Evolutionary conservation across 2,888 invertebrate species (phyloP), one percentile per base, ranked within the genome.

Genomic region (Andrena praecox): DNA sequence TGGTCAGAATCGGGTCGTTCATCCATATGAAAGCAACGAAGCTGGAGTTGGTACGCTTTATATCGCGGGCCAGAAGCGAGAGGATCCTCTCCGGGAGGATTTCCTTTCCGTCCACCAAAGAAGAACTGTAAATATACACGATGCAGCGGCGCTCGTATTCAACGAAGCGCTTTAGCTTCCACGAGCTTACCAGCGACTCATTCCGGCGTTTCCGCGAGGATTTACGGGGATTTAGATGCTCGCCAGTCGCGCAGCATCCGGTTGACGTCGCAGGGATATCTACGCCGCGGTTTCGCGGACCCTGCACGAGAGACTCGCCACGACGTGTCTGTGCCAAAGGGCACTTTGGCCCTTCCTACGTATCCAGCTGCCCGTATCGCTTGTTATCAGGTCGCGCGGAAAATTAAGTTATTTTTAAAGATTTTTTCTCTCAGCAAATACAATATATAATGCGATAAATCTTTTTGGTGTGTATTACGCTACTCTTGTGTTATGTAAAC

Each of bases 211-310:
- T 74, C 35, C 31, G 16, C 33, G 2, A 60, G 71, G 71, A 71
- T 80, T 79, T 54, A 16, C 71, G 5, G 35, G 70, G 80, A 79
- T 71, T 71, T 71, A 52, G 33, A 62, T 2, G 35, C 52, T 29
- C 1, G n/a, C 16, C 62, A 27, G 68, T 68, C 62, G 24, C 64
- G 79, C 42, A 66, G 48, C 16, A 10, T 4, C 16, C n/a, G 50
- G 54, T 50, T 24, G 33, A 20, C 12, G 35, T 56, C 79, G n/a
- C 42, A n/a, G n/a, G 42, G n/a, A 77, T 63, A 33, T 27, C 54
- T 62, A 20, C 20, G 2, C 29, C 33, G 59, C 2, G 76, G 48
- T 42, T 50, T 35, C n/a, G n/a, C 16, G 29, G n/a, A 56, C 42
- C 42, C 42, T 42, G 16, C 16, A 16, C 12, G 3, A 42, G 5